Conservation (phyloP, 2,113 vertebrate species). For the Parotia lawesii region DNA sequence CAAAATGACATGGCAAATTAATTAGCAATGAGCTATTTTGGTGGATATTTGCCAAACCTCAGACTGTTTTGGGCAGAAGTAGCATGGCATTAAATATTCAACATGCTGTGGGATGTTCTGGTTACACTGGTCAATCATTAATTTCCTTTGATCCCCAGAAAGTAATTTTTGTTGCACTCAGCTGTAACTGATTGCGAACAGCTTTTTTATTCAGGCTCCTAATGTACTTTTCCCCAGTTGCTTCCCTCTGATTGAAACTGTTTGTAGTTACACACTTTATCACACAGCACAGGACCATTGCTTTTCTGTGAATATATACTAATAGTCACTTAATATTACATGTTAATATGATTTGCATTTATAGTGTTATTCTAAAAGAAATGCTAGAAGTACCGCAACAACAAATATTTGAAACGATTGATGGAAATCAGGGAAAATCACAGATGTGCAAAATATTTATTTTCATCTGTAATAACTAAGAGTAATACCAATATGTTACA, state of each 20-base stretch:
- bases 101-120: conserved; percentile 59
- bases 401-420: neutral
- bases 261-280: conserved; percentile 28
- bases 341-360: conserved; percentile 31
- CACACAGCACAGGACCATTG: neutral
- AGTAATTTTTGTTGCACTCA: conserved; percentile 73
- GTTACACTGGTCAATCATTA: conserved; percentile 68
- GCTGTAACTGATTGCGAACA: conserved; percentile 69
- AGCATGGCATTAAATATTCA: conserved; percentile 70
- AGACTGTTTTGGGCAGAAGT: conserved; percentile 63
- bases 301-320: neutral
- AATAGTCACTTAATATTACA: conserved; percentile 20
- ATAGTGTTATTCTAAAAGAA: neutral
- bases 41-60: conserved; percentile 54
- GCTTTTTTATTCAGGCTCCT: conserved; percentile 39
- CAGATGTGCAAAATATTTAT: neutral
- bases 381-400: neutral
- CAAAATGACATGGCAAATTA: conserved; percentile 70
- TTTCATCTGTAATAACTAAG: neutral
- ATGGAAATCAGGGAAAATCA: neutral
- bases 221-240: conserved; percentile 61
- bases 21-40: conserved; percentile 67
- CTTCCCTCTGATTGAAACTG: conserved; percentile 43
- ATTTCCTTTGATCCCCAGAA: conserved; percentile 73
- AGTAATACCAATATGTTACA: neutral